Evolutionary conservation across 2,797 vertebrate species (phyloP).

Genomic region (Pampus argenteus): DNA sequence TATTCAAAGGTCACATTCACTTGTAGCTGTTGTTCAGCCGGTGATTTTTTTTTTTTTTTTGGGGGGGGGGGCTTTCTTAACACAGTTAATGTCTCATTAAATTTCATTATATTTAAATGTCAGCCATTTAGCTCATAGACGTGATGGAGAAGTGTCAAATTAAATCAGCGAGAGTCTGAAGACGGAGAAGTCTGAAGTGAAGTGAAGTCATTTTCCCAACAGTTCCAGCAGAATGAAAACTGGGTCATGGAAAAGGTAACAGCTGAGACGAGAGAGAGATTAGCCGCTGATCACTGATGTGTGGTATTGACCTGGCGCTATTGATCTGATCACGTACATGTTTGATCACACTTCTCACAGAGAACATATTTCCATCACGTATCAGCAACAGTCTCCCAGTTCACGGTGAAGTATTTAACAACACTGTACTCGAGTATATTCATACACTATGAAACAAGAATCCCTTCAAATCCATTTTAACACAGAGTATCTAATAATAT

Average conservation of each 20-base stretch:
- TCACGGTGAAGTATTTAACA: too few species aligned
- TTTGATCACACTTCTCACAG: not conserved
- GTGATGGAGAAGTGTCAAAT: constrained; percentile 7
- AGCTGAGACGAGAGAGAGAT: not conserved
- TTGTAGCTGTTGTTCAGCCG: not conserved
- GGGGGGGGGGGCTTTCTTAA: constrained; percentile 3
- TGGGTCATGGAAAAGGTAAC: not conserved
- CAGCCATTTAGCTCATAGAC: constrained; percentile 6
- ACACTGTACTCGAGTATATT: too few species aligned
- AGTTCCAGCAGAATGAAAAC: constrained; percentile 4
- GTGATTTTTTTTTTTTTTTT: too few species aligned
- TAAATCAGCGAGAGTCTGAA: constrained; percentile 3
- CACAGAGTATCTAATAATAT: too few species aligned
- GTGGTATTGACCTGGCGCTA: not conserved
- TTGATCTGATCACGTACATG: constrained; percentile 12
- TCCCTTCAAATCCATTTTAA: too few species aligned
- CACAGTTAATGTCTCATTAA: constrained; percentile 24
- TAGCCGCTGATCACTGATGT: constrained; percentile 3
- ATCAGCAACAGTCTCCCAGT: not conserved
- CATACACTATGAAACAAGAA: too few species aligned
- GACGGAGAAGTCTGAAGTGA: constrained; percentile 6
- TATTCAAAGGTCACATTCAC: constrained; percentile 24
- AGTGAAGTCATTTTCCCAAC: not conserved
- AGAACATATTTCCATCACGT: constrained; percentile 1
- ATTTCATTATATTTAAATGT: constrained; percentile 20